Conservation (phyloP, 2,888 invertebrate genomes). For the Ornithoptera priamus region DNA sequence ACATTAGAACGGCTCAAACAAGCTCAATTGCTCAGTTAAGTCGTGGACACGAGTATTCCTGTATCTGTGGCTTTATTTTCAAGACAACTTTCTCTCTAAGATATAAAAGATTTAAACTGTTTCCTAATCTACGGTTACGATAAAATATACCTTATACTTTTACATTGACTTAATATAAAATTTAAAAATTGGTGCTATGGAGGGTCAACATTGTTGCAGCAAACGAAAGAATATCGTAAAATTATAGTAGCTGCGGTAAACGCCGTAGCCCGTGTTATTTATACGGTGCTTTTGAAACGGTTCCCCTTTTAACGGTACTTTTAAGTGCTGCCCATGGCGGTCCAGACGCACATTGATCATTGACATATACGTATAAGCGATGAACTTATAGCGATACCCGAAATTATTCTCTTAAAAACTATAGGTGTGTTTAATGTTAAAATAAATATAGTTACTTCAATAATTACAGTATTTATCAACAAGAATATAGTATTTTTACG, state of each 20-base stretch:
- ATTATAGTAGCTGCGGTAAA: slow-evolving; percentile 65
- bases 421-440: neutral
- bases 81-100: neutral
- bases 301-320: slow-evolving; percentile 73
- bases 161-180: neutral
- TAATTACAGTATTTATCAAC: too few relatives aligned
- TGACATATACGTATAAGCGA: slow-evolving; percentile 36
- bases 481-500: too few relatives aligned
- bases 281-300: slow-evolving; percentile 70
- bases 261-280: slow-evolving; percentile 68
- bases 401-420: neutral
- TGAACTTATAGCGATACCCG: slow-evolving; percentile 25
- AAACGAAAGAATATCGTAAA: slow-evolving; percentile 68
- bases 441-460: too few relatives aligned
- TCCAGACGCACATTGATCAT: slow-evolving; percentile 48
- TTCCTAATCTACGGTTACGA: too few relatives aligned
- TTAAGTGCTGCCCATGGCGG: slow-evolving; percentile 67
- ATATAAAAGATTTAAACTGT: neutral
- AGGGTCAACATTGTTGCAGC: slow-evolving; percentile 36
- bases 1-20: slow-evolving; percentile 40
- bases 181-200: slow-evolving; percentile 23
- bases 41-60: slow-evolving; percentile 31
- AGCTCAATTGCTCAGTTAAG: slow-evolving; percentile 34
- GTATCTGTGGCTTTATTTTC: neutral
- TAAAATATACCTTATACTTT: neutral